phyloP scores from a whole-genome alignment of 2,888 invertebrate species.

The Allophyes oxyacanthae region DNA sequence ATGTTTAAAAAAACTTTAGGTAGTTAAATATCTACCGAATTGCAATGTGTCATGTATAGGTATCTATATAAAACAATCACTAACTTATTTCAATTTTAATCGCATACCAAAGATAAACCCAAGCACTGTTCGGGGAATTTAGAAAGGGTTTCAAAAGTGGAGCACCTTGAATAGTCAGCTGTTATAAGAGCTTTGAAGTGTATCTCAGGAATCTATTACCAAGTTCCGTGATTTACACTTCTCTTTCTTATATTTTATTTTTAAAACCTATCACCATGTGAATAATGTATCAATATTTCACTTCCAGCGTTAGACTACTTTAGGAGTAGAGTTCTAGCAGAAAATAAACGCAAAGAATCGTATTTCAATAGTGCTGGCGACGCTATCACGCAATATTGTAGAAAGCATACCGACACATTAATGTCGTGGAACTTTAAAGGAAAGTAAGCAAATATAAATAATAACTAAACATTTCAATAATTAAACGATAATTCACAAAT shows the following conservation, averaged over 20 bases:
- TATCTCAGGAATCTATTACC: neutral
- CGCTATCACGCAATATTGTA: conserved; percentile 61
- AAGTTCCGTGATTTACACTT: neutral
- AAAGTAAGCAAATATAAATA: conserved; percentile 68
- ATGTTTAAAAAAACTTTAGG: too few relatives aligned
- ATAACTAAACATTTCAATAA: neutral
- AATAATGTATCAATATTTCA: conserved; percentile 1
- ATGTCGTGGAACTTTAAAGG: conserved; percentile 81
- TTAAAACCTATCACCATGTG: neutral
- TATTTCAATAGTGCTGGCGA: conserved; percentile 74
- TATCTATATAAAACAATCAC: too few relatives aligned
- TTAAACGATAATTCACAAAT: neutral
- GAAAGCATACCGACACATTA: conserved; percentile 62
- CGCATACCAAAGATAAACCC: neutral
- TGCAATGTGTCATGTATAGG: too few relatives aligned
- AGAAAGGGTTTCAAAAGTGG: neutral
- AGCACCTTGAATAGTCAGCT: neutral
- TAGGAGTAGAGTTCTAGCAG: conserved; percentile 62
- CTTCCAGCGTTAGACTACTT: conserved; percentile 74
- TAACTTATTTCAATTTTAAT: neutral
- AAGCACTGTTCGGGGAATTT: neutral
- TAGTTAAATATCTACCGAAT: too few relatives aligned
- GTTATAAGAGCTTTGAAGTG: neutral
- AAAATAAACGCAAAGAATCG: conserved; percentile 47
- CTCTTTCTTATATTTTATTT: neutral